phyloP scores from a whole-genome alignment of 2,888 invertebrate species.

The Eledona agricola region DNA sequence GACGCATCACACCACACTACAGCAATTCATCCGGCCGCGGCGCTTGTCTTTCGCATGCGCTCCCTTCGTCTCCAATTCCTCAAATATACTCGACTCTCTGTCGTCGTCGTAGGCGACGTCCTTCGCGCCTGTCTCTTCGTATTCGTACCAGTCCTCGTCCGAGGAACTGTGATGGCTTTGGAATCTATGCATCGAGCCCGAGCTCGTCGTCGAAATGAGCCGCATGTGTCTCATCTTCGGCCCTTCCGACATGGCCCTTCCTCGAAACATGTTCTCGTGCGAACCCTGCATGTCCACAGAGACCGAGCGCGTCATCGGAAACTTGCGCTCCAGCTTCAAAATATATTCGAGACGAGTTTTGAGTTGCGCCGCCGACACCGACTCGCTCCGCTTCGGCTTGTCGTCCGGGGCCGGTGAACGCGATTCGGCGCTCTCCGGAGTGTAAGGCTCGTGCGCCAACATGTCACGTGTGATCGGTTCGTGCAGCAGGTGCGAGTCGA shows the following conservation, averaged over 20 bases:
- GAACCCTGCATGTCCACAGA: conserved; percentile 41
- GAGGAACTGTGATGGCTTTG: conserved; percentile 63
- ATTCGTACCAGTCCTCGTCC: conserved; percentile 64
- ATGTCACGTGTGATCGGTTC: conserved; percentile 63
- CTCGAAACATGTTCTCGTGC: conserved; percentile 41
- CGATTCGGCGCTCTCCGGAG: conserved; percentile 84
- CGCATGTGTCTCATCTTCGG: conserved; percentile 43
- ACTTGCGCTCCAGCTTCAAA: conserved; percentile 48
- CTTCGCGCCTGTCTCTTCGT: conserved; percentile 46
- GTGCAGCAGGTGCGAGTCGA: conserved; percentile 64
- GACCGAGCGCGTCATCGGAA: conserved; percentile 51
- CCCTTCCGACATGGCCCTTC: conserved; percentile 55
- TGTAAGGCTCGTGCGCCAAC: conserved; percentile 74
- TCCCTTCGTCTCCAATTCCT: conserved; percentile 3
- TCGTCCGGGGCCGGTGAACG: conserved; percentile 73
- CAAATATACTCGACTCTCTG: conserved; percentile 5
- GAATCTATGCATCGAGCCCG: conserved; percentile 53
- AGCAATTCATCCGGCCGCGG: conserved; percentile 19
- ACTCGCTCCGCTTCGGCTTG: conserved; percentile 52
- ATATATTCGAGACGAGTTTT: conserved; percentile 70
- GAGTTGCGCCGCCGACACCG: conserved; percentile 71
- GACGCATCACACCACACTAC: conserved; percentile 24
- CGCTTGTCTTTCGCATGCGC: neutral
- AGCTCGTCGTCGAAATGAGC: conserved; percentile 46
- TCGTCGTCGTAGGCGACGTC: conserved; percentile 16